Percentiles rank a stretch among this genome's conserved stretches.
These are phyloP conservation scores for Rafetus swinhoei DNA, from an alignment of 2,113 vertebrate genomes.

Conservation along the genomic window DNA sequence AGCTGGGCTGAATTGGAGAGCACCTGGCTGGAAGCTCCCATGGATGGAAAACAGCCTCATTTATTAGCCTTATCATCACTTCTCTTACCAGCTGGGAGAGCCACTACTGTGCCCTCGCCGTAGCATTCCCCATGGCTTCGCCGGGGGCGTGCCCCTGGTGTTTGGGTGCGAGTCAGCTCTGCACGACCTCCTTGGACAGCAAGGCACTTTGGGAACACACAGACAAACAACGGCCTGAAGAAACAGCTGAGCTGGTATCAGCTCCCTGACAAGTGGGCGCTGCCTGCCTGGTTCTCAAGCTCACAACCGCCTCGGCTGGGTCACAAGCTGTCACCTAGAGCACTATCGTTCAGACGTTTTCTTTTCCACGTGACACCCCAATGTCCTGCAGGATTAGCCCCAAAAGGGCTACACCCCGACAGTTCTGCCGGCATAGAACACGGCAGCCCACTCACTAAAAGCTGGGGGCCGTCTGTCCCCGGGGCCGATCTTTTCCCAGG, in stretches of 20 bases:
- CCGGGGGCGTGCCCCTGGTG: background rate
- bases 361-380: background rate
- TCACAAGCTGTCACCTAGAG: background rate
- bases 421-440: background rate
- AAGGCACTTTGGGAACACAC: background rate
- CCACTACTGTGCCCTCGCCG: background rate
- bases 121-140: background rate
- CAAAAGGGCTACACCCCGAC: background rate
- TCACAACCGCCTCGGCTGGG: background rate
- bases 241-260: background rate
- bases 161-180: background rate
- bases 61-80: background rate
- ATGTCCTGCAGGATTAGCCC: background rate
- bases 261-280: background rate
- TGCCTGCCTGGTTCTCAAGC: background rate
- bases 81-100: background rate
- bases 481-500: too few relatives aligned
- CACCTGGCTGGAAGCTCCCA: background rate
- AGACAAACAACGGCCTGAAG: background rate
- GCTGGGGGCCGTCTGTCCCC: too few relatives aligned
- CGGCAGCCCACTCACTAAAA: accelerated
- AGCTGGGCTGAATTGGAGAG: background rate
- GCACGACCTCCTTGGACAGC: background rate
- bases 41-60: background rate
- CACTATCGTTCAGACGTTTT: background rate